Conservation (phyloP, 2,888 invertebrate genomes). For the Drosophila rubida region DNA sequence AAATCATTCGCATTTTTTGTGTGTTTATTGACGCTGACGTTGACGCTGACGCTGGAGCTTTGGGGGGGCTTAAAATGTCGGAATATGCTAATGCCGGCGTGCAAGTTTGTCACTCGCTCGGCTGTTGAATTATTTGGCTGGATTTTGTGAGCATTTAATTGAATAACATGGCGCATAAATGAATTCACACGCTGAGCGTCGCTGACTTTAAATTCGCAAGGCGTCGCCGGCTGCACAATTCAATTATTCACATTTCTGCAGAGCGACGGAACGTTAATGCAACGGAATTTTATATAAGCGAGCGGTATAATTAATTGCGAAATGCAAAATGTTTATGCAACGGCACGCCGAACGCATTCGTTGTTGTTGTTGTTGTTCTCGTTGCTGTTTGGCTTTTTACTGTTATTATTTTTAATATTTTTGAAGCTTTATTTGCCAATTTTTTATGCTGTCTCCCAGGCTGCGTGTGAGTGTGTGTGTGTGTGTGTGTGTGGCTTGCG, state of each 20-base stretch:
- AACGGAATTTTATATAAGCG: conserved; percentile 36
- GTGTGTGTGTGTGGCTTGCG: conserved; percentile 31
- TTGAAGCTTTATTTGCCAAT: neutral
- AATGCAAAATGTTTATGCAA: conserved; percentile 54
- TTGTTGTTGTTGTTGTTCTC: conserved; percentile 26
- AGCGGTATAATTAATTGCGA: conserved; percentile 62
- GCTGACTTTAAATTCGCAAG: conserved; percentile 10
- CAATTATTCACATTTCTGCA: conserved; percentile 31
- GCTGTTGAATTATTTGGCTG: conserved; percentile 25
- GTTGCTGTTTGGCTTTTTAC: conserved; percentile 6
- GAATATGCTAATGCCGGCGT: conserved; percentile 17
- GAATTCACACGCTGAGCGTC: conserved; percentile 5
- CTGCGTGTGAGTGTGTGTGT: conserved; percentile 16
- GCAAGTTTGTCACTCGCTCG: conserved; percentile 7
- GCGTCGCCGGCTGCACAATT: conserved; percentile 1
- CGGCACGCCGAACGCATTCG: neutral
- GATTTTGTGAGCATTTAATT: conserved; percentile 23
- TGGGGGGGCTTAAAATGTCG: conserved; percentile 14
- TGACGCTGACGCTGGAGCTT: neutral
- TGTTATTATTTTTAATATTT: conserved; percentile 12
- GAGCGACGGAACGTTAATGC: conserved; percentile 39
- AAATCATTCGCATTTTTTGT: neutral
- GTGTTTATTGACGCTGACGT: neutral
- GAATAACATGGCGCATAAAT: conserved; percentile 11
- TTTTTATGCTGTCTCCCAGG: neutral